Conservation (phyloP, 1,140 invertebrate genomes). For the Lordiphosa mommai region DNA sequence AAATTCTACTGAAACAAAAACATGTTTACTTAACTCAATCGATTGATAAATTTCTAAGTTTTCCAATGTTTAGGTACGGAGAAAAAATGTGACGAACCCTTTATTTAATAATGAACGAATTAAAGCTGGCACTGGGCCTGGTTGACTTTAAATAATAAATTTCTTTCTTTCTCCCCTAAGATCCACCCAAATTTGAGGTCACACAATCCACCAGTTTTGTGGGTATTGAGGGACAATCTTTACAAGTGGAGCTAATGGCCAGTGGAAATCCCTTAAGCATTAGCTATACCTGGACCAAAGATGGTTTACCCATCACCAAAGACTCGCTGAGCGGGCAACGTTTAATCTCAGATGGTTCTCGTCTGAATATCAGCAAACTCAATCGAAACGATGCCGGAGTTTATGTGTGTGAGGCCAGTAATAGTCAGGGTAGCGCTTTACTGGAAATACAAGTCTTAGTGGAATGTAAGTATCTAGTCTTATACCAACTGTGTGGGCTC, state of each 20-base stretch:
- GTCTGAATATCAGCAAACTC: constrained; percentile 90
- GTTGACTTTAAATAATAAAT: no score
- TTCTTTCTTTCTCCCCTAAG: constrained; percentile 79
- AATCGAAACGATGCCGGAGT: constrained; percentile 90
- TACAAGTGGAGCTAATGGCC: constrained; percentile 89
- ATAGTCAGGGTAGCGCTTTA: constrained; percentile 90
- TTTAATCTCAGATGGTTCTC: constrained; percentile 88
- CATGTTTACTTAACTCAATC: no score
- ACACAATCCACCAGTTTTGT: constrained; percentile 82
- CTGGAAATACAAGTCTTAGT: constrained; percentile 91
- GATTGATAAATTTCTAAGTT: no score
- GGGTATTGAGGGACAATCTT: constrained; percentile 91
- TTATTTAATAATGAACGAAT: no score
- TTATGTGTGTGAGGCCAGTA: constrained; percentile 93
- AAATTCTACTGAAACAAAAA: no score
- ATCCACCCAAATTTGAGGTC: constrained; percentile 86
- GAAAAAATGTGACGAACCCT: no score
- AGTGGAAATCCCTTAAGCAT: constrained; percentile 91
- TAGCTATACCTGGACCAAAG: constrained; percentile 93
- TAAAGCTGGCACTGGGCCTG: no score
- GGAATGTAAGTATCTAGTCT: constrained; percentile 88
- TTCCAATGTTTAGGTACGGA: no score
- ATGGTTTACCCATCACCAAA: constrained; percentile 84
- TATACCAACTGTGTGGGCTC: neutral
- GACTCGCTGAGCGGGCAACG: constrained; percentile 79